Base-by-base conservation (phyloP, 2,888 invertebrate genomes). In the Entomobrya proxima region DNA sequence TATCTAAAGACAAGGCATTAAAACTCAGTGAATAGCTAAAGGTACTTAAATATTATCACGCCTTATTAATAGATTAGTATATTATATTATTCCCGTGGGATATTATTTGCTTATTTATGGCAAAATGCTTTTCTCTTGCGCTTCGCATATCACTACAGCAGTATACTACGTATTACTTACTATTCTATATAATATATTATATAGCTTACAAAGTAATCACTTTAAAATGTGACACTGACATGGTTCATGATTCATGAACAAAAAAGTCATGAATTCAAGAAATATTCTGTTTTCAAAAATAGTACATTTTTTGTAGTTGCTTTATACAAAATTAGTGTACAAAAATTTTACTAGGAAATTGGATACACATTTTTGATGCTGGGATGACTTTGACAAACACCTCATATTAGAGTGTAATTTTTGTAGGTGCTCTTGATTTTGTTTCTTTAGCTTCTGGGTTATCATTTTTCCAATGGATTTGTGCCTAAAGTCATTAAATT, bases 311-410 rank as follows among this genome's bases (percentile, higher is more conserved):
- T 67, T 32, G 40, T 67, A n/a, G n/a, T n/a, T n/a, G n/a, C n/a
- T n/a, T n/a, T n/a, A 13, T 37, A 37, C 67, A 61, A 76, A 76
- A 76, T 76, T 76, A 58, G 21, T 61, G 61, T 69, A 64, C 55
- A 75, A 75, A 76, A 76, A n/a, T n/a, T n/a, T 76, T 76, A 61
- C 76, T 76, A 76, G 76, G 76, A 76, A 76, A 76, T n/a, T n/a
- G n/a, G n/a, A n/a, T n/a, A n/a, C n/a, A n/a, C n/a, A n/a, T n/a
- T n/a, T n/a, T n/a, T n/a, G n/a, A n/a, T n/a, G n/a, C n/a, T n/a
- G n/a, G n/a, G n/a, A n/a, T n/a, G n/a, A n/a, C n/a, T n/a, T n/a
- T n/a, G n/a, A n/a, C n/a, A n/a, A n/a, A n/a, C n/a, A n/a, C n/a
- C n/a, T n/a, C n/a, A n/a, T n/a, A n/a, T n/a, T n/a, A n/a, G n/a